Evolutionary conservation across 2,797 vertebrate species (phyloP).

Genomic region (Pachyuromys duprasi): DNA sequence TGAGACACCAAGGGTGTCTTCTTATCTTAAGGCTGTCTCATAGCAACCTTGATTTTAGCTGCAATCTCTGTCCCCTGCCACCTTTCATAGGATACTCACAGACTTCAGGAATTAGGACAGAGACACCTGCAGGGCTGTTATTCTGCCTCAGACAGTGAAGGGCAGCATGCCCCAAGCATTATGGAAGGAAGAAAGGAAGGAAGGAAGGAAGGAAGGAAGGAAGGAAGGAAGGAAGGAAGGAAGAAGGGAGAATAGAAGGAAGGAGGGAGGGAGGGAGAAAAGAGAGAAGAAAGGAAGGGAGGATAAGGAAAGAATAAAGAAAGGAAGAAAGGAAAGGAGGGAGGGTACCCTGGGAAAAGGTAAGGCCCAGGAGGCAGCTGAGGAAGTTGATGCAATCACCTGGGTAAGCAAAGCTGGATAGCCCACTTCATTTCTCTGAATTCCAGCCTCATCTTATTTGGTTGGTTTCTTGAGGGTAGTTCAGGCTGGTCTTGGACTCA

Average conservation of each 20-base stretch:
- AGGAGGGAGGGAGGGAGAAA: accelerated
- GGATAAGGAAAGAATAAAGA: no score
- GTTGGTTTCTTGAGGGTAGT: neutral
- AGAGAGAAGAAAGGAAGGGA: neutral
- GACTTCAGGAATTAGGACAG: neutral
- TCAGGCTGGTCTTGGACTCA: neutral
- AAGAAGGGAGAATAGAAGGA: no score
- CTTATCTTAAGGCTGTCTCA: conserved; percentile 1
- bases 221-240: no score
- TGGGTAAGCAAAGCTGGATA: neutral
- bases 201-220: no score
- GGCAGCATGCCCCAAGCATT: neutral
- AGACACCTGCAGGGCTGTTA: neutral
- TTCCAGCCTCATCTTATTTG: neutral
- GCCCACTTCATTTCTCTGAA: neutral
- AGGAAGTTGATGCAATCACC: neutral
- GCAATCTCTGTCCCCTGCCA: neutral
- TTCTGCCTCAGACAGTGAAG: neutral
- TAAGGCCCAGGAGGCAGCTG: neutral
- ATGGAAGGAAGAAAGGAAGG: neutral
- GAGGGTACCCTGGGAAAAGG: neutral
- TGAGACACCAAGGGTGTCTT: neutral
- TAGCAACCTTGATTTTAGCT: neutral
- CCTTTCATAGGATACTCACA: neutral
- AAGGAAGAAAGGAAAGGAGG: neutral